These are phyloP conservation scores for Aproaerema taeniolella DNA, from an alignment of 2,888 invertebrate genomes.

Conservation along the genomic window DNA sequence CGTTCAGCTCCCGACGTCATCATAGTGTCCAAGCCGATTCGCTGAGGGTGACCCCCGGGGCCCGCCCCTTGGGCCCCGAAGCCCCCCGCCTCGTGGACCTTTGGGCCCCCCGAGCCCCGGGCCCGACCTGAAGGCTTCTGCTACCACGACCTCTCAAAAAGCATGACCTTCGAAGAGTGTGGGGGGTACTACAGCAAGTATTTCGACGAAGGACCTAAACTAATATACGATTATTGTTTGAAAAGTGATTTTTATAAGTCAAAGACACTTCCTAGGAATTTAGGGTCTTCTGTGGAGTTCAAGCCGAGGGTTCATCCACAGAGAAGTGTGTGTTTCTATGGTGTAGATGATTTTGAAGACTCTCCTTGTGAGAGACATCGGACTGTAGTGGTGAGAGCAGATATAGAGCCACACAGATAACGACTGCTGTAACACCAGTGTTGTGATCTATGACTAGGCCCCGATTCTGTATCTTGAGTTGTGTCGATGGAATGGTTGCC, in stretches of 20 bases:
- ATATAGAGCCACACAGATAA: slow-evolving; percentile 63
- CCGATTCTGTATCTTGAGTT: no score
- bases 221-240: slow-evolving; percentile 60
- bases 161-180: slow-evolving; percentile 49
- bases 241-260: slow-evolving; percentile 61
- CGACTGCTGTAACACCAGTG: slow-evolving; percentile 25
- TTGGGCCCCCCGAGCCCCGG: slow-evolving; percentile 39
- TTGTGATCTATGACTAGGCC: no score
- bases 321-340: slow-evolving; percentile 57
- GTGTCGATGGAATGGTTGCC: no score
- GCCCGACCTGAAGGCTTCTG: slow-evolving; percentile 54
- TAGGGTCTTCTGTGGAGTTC: slow-evolving; percentile 51
- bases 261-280: slow-evolving; percentile 58
- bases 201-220: slow-evolving; percentile 54
- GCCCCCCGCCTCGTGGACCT: slow-evolving; percentile 49
- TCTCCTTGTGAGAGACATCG: slow-evolving; percentile 35
- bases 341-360: slow-evolving; percentile 39
- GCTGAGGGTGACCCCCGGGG: slow-evolving; percentile 73
- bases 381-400: slow-evolving; percentile 53
- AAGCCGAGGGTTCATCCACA: slow-evolving; percentile 45
- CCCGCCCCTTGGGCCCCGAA: slow-evolving; percentile 69
- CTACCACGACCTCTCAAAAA: slow-evolving; percentile 40
- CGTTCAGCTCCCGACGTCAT: slow-evolving; percentile 95
- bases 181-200: slow-evolving; percentile 62
- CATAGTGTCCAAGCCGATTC: slow-evolving; percentile 78